These are phyloP conservation scores for Phenacoccus solenopsis DNA, from an alignment of 1,140 invertebrate genomes.

Conservation along the genomic window DNA sequence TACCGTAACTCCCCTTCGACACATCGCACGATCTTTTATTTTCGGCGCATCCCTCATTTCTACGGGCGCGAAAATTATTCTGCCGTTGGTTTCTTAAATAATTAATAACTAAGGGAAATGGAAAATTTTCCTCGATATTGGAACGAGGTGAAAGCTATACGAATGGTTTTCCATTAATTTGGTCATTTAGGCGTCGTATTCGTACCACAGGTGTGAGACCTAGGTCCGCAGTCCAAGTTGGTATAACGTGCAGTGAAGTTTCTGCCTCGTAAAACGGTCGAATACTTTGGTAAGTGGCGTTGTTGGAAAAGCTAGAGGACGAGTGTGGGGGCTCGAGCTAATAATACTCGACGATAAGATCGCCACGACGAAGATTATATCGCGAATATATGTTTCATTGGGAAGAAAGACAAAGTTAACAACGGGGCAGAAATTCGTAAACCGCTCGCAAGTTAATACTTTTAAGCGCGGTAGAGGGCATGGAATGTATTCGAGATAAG, in stretches of 20 bases:
- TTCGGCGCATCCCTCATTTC: neutral
- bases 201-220: neutral
- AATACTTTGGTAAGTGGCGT: neutral
- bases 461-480: neutral
- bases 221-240: neutral
- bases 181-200: no score
- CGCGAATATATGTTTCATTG: neutral
- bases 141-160: neutral
- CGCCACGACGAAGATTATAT: neutral
- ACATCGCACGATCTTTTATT: neutral
- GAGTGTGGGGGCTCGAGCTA: neutral
- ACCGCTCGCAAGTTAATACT: neutral
- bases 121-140: neutral
- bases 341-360: neutral
- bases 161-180: neutral
- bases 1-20: neutral
- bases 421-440: slow-evolving; percentile 3
- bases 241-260: neutral
- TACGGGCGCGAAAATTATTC: neutral
- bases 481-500: neutral
- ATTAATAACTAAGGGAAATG: neutral
- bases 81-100: neutral
- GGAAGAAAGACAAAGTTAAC: neutral
- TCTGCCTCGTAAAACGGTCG: neutral
- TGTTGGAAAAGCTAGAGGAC: neutral